Base-by-base conservation (phyloP, 2,797 vertebrate genomes). In the Bradypus variegatus region DNA sequence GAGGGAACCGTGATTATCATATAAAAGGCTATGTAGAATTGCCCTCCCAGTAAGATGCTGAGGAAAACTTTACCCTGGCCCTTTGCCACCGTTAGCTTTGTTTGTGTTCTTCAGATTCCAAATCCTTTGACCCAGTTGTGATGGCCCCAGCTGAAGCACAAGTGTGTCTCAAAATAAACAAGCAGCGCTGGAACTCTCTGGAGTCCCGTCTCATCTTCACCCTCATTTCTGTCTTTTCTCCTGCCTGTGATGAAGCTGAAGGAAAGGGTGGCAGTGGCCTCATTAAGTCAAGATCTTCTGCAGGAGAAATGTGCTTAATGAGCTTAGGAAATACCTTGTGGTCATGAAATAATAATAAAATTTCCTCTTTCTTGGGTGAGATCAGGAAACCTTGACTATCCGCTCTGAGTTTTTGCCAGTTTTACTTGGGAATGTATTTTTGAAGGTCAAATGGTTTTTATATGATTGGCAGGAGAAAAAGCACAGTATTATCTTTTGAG, bases 141-240 rank as follows among this genome's bases (percentile, higher is more conserved):
- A 94, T 94, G 91, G 90, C 95, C 93, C 2, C 0, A 93, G 88
- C 96, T 0, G 29, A 94, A 96, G 96, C 94, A 95, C 89, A 96
- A 97, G 95, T 70, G 95, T 96, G 97, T 95, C 94, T 96, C 95
- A 97, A 96, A 97, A 97, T 96, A 97, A 97, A 97, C 95, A 97
- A 87, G 91, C 94, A 90, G 95, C 91, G 95, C 70, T 94, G 45
- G 94, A 95, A 93, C 84, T 95, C 97, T 91, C 96, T 94, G 88
- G 96, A 93, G 95, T 87, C 94, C 88, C 92, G 78, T 96, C 96
- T 96, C 93, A 93, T 97, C 96, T 96, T 94, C 95, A 81, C 95
- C 93, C 60, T 10, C 89, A 53, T 31, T 86, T 93, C 93, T 94
- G 92, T 94, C 78, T 65, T 96, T 96, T 90, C 94, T 96, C 90